A percentile compares a stretch with the other conserved stretches of the same genome.
Conservation (phyloP, 2,797 vertebrate genomes). For the Hemitrygon akajei region DNA sequence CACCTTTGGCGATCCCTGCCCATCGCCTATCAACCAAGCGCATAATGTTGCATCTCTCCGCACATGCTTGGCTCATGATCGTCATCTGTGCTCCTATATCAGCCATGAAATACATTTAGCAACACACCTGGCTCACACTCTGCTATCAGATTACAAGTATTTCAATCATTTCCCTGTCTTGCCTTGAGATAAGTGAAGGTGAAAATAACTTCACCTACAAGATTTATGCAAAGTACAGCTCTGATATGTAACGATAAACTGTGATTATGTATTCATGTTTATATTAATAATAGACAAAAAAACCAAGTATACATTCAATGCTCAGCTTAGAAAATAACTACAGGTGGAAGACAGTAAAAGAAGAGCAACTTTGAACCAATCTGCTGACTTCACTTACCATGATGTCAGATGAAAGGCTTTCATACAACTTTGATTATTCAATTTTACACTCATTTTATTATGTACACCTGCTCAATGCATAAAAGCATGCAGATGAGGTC, state of each 20-base stretch:
- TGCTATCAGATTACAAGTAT: background rate
- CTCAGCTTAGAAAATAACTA: background rate
- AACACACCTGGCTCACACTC: background rate
- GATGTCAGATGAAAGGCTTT: background rate
- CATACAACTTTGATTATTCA: background rate
- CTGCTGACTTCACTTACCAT: background rate
- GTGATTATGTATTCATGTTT: background rate
- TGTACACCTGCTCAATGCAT: too few relatives aligned
- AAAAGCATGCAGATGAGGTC: too few relatives aligned
- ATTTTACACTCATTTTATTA: background rate
- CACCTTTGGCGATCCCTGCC: constrained; percentile 96
- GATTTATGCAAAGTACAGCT: background rate
- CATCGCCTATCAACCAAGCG: constrained; percentile 92
- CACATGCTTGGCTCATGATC: constrained; percentile 97
- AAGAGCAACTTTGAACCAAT: background rate
- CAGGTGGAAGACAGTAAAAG: background rate
- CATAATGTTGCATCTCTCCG: constrained; percentile 97
- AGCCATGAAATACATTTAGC: background rate
- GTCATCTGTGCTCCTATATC: constrained; percentile 93
- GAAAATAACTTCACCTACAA: background rate
- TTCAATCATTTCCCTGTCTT: background rate
- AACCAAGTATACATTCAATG: background rate
- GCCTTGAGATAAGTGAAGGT: background rate
- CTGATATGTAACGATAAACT: background rate
- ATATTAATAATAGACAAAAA: background rate